phyloP scores from a whole-genome alignment of 2,888 invertebrate species.

The Lithodes maja region DNA sequence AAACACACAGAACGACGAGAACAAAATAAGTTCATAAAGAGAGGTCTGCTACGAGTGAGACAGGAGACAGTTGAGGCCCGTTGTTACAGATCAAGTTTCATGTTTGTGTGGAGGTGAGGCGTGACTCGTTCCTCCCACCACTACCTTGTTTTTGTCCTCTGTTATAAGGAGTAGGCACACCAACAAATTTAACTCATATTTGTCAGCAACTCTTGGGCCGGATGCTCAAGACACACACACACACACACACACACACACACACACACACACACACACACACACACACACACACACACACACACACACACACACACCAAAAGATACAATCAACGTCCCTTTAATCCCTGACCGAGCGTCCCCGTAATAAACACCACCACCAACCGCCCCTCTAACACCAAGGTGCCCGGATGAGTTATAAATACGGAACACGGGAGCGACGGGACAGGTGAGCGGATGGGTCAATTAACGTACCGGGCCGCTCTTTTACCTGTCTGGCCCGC shows the following conservation, averaged over 20 bases:
- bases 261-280: not conserved
- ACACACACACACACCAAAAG: not conserved
- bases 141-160: not conserved
- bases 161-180: too few relatives aligned
- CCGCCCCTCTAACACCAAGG: not conserved
- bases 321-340: not conserved
- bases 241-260: too few relatives aligned
- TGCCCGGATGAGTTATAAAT: too few relatives aligned
- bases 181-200: too few relatives aligned
- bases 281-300: too few relatives aligned
- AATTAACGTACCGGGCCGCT: too few relatives aligned
- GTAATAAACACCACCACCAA: too few relatives aligned
- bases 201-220: not conserved
- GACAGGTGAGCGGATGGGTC: too few relatives aligned
- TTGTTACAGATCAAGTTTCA: conserved; percentile 46
- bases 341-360: not conserved
- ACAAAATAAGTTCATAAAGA: not conserved
- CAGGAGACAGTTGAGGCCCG: conserved; percentile 24
- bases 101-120: conserved; percentile 40
- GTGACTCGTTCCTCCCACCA: conserved; percentile 7
- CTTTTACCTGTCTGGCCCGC: too few relatives aligned
- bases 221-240: not conserved
- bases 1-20: not conserved
- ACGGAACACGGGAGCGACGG: too few relatives aligned
- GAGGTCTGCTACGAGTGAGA: not conserved